Conservation (phyloP, 2,888 invertebrate species). For the Eupithecia exiguata region DNA sequence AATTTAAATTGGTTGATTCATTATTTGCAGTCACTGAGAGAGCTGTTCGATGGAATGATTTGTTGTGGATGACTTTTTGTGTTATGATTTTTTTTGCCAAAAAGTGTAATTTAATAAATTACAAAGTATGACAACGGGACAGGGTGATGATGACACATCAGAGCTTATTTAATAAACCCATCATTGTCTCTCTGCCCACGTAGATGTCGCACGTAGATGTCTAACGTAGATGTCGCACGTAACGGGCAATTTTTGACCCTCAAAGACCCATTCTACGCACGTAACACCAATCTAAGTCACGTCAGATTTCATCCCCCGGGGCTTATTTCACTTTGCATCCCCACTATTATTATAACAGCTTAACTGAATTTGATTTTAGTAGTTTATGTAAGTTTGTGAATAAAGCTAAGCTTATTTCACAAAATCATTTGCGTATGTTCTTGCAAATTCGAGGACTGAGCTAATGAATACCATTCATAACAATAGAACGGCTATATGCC, state of each 20-base stretch:
- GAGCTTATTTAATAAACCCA: conserved; percentile 27
- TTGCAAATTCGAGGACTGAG: not conserved
- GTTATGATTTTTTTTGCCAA: too few species aligned
- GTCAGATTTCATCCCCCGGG: conserved; percentile 31
- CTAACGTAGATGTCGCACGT: conserved; percentile 21
- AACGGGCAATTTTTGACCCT: conserved; percentile 24
- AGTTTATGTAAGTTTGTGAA: not conserved
- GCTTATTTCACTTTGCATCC: conserved; percentile 18
- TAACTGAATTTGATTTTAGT: not conserved
- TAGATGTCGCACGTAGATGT: conserved; percentile 11
- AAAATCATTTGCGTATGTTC: not conserved
- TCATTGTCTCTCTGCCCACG: conserved; percentile 28
- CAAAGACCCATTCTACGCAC: conserved; percentile 41
- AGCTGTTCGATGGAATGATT: not conserved
- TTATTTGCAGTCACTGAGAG: not conserved
- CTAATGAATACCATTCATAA: not conserved
- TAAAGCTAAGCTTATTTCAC: not conserved
- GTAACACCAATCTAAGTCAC: conserved; percentile 44
- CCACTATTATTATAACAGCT: not conserved
- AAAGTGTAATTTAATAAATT: not conserved
- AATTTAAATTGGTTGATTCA: not conserved
- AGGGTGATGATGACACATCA: conserved; percentile 12
- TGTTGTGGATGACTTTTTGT: too few species aligned
- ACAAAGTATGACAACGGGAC: not conserved
- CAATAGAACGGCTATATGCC: not conserved